These are phyloP conservation scores for Macaria notata DNA, from an alignment of 2,888 invertebrate genomes.

Conservation along the genomic window DNA sequence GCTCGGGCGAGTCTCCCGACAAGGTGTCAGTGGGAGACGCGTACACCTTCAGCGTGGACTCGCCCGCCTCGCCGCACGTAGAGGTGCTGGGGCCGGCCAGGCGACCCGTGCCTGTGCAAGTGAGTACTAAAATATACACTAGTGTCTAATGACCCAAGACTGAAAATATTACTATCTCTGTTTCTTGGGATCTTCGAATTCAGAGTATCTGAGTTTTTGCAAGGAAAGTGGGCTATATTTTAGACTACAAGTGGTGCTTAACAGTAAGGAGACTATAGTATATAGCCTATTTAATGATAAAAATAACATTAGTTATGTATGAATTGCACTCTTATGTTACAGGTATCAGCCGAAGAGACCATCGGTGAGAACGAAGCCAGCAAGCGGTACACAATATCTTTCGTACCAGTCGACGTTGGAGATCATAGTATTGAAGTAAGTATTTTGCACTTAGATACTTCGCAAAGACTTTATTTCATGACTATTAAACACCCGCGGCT, in stretches of 20 bases:
- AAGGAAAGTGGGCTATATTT: too few species aligned
- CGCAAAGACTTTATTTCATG: too few species aligned
- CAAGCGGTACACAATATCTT: conserved; percentile 84
- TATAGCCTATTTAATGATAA: too few species aligned
- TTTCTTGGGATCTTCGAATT: too few species aligned
- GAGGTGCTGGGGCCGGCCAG: conserved; percentile 90
- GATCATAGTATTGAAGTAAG: conserved; percentile 95
- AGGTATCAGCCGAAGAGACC: conserved; percentile 76
- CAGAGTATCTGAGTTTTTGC: too few species aligned
- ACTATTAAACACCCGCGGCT: too few species aligned
- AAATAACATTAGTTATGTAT: too few species aligned
- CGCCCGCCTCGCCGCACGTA: conserved; percentile 90
- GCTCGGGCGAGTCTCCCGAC: conserved; percentile 87
- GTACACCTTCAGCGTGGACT: conserved; percentile 93
- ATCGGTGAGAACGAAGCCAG: conserved; percentile 76
- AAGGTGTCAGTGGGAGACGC: conserved; percentile 93
- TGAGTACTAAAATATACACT: conserved; percentile 27
- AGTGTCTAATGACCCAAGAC: background rate
- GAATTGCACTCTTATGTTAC: conserved; percentile 2
- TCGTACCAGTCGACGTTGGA: conserved; percentile 94
- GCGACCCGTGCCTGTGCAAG: conserved; percentile 86
- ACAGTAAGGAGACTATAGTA: too few species aligned
- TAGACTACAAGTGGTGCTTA: too few species aligned
- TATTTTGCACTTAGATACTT: too few species aligned
- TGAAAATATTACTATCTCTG: too few species aligned